Evolutionary conservation across 1,140 invertebrate species (phyloP), one percentile per base, ranked within the genome.

Genomic region (Tetramorium parvispinum): DNA sequence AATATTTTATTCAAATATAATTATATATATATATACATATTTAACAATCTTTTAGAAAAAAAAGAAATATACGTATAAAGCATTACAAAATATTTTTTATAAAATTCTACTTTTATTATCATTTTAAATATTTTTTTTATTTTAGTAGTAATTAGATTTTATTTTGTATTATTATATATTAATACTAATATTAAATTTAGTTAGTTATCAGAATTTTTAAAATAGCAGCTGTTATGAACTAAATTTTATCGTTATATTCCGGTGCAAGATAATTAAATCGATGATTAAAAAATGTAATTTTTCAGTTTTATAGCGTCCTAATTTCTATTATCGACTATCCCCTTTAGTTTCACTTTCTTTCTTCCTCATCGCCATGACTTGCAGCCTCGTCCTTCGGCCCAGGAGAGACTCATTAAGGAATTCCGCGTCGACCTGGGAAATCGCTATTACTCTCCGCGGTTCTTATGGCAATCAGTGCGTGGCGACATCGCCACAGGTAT

Each of bases 391-490:
- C 57, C 32, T 85, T 78, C 59, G 37, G 18, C 75, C 46, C 57
- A 55, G 78, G 49, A 61, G n/a, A 68, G 57, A 46, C 57, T 90
- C 88, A 71, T 90, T 89, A 90, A 89, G 70, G 55, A 85, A 59
- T 73, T 73, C 71, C 73, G 86, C 66, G 77, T 90, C 89, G 77
- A 71, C 89, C 55, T 79, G 89, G 89, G 89, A 88, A 91, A 91
- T 91, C 82, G 83, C 78, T 70, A 77, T 88, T 86, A 85, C 70
- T 85, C 87, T 85, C 78, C 78, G 32, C 79, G 68, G 83, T 87
- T 91, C 87, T 90, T 88, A 68, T 43, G 7, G 90, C 90, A 90
- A 91, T 91, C 89, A 90, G 89, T 85, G 87, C 78, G 53, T 86
- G 78, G 82, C 53, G 57, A 83, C 49, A 59, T 66, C 85, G 16